Conservation (phyloP, 2,113 vertebrate species). For the Mastomys coucha region DNA sequence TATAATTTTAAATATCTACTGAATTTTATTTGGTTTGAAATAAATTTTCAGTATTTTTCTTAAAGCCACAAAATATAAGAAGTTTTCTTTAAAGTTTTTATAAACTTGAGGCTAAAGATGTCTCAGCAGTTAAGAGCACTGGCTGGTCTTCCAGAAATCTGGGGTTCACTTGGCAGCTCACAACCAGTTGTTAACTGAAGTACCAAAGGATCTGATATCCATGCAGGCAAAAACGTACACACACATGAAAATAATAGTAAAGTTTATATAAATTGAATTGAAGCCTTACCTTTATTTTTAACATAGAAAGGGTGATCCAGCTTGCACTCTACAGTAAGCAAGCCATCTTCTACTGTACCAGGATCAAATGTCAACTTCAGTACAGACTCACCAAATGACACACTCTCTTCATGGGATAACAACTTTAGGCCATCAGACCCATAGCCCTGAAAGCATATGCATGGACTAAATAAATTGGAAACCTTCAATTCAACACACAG, state of each 20-base stretch:
- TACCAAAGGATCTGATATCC: neutral
- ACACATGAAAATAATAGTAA: neutral
- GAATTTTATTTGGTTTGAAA: conserved; percentile 40
- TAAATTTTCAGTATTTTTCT: conserved; percentile 47
- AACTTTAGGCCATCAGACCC: conserved; percentile 96
- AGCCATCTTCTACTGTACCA: conserved; percentile 93
- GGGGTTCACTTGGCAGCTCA: neutral
- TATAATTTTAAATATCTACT: conserved; percentile 4
- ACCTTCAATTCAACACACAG: conserved; percentile 28
- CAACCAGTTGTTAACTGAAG: neutral
- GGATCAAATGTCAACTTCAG: conserved; percentile 98
- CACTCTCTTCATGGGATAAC: conserved; percentile 95
- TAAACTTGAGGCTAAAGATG: conserved; percentile 20
- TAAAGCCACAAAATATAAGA: conserved; percentile 57
- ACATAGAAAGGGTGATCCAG: conserved; percentile 98
- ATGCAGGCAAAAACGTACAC: neutral
- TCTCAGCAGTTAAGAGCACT: neutral
- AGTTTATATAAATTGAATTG: conserved; percentile 57
- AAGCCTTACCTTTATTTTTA: conserved; percentile 96
- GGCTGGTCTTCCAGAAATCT: neutral
- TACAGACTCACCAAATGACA: conserved; percentile 96
- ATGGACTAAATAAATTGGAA: conserved; percentile 61
- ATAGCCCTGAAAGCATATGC: conserved; percentile 89
- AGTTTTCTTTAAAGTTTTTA: conserved; percentile 67
- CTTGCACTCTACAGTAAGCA: conserved; percentile 96